A percentile compares a stretch with the other conserved stretches of the same genome.
These are phyloP conservation scores for Lacanobia wlatinum DNA, from an alignment of 2,888 invertebrate genomes.

Conservation along the genomic window DNA sequence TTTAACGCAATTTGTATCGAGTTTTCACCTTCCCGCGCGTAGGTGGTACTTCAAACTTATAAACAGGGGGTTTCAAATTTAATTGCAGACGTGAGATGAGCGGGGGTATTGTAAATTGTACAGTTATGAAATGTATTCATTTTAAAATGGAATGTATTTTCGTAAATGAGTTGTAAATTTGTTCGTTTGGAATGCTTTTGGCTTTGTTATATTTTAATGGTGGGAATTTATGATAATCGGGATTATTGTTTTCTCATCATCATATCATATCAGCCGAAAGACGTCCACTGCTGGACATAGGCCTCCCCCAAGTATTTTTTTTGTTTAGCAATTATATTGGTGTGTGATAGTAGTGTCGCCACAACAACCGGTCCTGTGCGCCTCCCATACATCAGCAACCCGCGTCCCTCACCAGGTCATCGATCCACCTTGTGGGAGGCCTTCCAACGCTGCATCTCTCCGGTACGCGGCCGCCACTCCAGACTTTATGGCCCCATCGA, in stretches of 20 bases:
- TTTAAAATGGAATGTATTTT: slow-evolving; percentile 22
- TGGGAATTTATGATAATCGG: neutral
- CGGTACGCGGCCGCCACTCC: too few relatives aligned
- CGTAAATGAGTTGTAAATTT: slow-evolving; percentile 39
- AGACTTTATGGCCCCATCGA: too few relatives aligned
- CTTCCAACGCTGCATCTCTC: too few relatives aligned
- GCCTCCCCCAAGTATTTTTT: too few relatives aligned
- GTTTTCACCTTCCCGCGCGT: slow-evolving; percentile 84
- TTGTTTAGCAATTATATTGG: too few relatives aligned
- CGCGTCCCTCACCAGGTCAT: too few relatives aligned
- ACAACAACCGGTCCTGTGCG: too few relatives aligned
- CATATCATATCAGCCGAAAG: too few relatives aligned
- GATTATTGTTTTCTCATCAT: neutral
- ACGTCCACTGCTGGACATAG: too few relatives aligned
- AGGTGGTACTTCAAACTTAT: slow-evolving; percentile 80
- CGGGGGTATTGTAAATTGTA: slow-evolving; percentile 70
- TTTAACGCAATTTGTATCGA: slow-evolving; percentile 90
- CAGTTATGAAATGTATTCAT: slow-evolving; percentile 50
- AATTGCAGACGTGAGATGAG: slow-evolving; percentile 80
- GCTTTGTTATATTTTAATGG: slow-evolving; percentile 13
- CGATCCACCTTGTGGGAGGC: too few relatives aligned
- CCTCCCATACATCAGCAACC: too few relatives aligned
- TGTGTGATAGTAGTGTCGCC: too few relatives aligned
- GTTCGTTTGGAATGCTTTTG: slow-evolving; percentile 30
- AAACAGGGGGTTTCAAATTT: slow-evolving; percentile 80